phyloP scores from a whole-genome alignment of 2,113 vertebrate species.

The Numenius arquata region DNA sequence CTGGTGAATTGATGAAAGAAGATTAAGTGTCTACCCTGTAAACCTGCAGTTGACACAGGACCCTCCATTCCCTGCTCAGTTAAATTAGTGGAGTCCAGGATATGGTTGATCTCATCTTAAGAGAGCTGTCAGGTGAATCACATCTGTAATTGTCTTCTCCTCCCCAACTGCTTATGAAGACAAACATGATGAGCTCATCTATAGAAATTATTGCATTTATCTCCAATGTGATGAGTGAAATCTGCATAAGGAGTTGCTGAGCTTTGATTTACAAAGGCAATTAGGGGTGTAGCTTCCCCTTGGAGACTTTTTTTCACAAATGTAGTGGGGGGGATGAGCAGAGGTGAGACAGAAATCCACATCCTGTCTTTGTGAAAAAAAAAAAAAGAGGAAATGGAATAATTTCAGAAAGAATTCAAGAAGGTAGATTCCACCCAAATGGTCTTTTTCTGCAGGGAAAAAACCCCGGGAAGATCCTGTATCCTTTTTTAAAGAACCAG shows the following conservation, averaged over 20 bases:
- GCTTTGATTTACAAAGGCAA: not conserved
- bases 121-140: not conserved
- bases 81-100: not conserved
- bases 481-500: not conserved
- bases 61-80: not conserved
- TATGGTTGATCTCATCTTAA: not conserved
- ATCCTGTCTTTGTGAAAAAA: not conserved
- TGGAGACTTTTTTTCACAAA: not conserved
- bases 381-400: not conserved
- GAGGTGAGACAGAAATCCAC: not conserved
- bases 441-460: not conserved
- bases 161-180: not conserved
- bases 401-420: not conserved
- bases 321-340: accelerated
- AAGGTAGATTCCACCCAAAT: not conserved
- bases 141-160: accelerated
- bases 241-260: not conserved
- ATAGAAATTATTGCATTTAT: not conserved
- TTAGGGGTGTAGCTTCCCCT: not conserved
- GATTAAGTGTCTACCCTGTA: not conserved
- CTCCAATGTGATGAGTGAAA: not conserved
- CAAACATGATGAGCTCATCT: not conserved
- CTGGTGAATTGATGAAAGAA: not conserved
- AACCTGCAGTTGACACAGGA: not conserved
- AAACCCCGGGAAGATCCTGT: not conserved